Evolutionary conservation across 2,797 vertebrate genomes (phyloP).

Genomic region (Sarcophilus harrisii): DNA sequence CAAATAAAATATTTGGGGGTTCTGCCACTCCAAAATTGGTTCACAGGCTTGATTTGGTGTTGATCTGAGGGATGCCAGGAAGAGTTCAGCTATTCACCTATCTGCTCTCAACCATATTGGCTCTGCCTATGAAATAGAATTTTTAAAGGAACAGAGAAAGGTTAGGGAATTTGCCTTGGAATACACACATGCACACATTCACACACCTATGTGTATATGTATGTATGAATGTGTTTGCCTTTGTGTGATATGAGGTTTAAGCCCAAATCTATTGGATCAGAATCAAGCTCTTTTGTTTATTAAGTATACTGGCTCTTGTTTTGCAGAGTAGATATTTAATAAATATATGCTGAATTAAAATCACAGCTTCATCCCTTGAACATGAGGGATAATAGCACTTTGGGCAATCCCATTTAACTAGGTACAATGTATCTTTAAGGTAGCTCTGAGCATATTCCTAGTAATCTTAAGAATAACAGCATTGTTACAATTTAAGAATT

Average conservation of each 20-base stretch:
- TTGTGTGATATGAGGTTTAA: too few species aligned
- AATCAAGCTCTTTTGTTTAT: neutral
- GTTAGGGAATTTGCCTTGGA: neutral
- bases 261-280: neutral
- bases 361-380: neutral
- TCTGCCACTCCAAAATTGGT: too few species aligned
- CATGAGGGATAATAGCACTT: neutral
- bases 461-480: neutral
- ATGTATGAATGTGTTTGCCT: too few species aligned
- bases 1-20: too few species aligned
- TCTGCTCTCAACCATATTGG: too few species aligned
- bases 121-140: neutral
- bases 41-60: too few species aligned
- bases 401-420: neutral
- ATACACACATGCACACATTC: neutral
- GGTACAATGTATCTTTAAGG: neutral
- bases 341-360: neutral
- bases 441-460: neutral
- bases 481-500: slow-evolving; percentile 3
- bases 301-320: neutral
- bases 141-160: neutral
- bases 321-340: neutral
- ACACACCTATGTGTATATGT: too few species aligned
- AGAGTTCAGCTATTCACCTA: too few species aligned
- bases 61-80: too few species aligned